Base-by-base conservation (phyloP, 1,140 invertebrate species). In the Lithobius niger region DNA sequence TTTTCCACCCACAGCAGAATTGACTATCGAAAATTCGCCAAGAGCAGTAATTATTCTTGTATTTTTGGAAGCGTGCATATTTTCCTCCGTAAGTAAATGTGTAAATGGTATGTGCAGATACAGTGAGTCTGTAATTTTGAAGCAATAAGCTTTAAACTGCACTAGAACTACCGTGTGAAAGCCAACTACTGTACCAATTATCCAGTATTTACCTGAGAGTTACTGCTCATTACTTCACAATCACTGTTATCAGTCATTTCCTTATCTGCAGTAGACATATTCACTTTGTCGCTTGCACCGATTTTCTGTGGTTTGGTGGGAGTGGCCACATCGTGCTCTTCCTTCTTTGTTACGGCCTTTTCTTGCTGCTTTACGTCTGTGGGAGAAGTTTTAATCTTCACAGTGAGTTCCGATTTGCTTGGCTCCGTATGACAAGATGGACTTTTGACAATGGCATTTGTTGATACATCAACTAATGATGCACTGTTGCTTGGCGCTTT, bases 401-500 rank as follows among this genome's bases (percentile, higher is more conserved):
- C 21, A 21, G 59, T 60, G 16, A 57, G 25, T 48, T 59, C 62
- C 3, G 54, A 48, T 44, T 57, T 61, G 28, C 48, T 52, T 4
- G 3, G 19, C 4, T 36, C 51, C 16, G 27, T 10, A 6, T 27
- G 18, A n/a, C 3, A 10, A 21, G 6, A 3, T 16, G 56, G 27
- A 27, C 47, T 54, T 50, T 52, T 57, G 36, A 56, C 58, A 52
- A 57, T 43, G 27, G 63, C 58, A 27, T 57, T 56, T 15, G 57
- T 59, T 13, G 59, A 57, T 21, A n/a, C n/a, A n/a, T n/a, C n/a
- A n/a, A n/a, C n/a, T n/a, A n/a, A n/a, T n/a, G n/a, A n/a, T n/a
- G n/a, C n/a, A n/a, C n/a, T 52, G 55, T 19, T 42, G 28, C 13
- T 52, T 49, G 44, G 21, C 10, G 6, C 21, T 21, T 47, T 47